Evolutionary conservation across 1,140 invertebrate genomes (phyloP), one percentile per base, ranked within the genome.

Genomic region (Lasaia peninsularis): DNA sequence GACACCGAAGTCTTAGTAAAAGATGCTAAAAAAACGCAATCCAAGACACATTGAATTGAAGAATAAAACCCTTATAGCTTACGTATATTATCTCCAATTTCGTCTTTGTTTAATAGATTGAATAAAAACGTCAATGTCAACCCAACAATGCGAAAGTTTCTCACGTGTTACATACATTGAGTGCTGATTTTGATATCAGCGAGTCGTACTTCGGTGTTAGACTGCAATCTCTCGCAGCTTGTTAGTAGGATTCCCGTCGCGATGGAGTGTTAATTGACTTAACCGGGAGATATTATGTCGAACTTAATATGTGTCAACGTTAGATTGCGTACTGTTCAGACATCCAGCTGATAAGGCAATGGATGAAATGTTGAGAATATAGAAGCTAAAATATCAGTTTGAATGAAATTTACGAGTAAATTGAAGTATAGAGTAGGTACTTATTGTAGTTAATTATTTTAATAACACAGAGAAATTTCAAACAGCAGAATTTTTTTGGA

Each of bases 211-310:
- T 70, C 63, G 53, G 21, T 34, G 37, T 51, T 52, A 34, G 56
- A 56, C 49, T 60, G 59, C 61, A 66, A 73, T 71, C 65, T 65
- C 60, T 63, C 62, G 55, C 61, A 69, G 65, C 69, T 75, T 72
- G 69, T 74, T 76, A 75, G 68, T 58, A 12, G 62, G 62, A 68
- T 67, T 73, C 63, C 56, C 60, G 65, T 63, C 51, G 50, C 51
- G 53, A 53, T 54, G 50, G 63, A 67, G 67, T 75, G 74, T 78
- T 80, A 74, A 76, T 78, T 76, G 73, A 76, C 60, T 67, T 67
- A 75, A 63, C 52, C 58, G 32, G 58, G 54, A 63, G 63, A 64
- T 71, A n/a, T n/a, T n/a, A 71, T 67, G 67, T 72, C 63, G 60
- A 67, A 58, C 59, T 65, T 64, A 58, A 75, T 70, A 66, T 60